Base-by-base conservation (phyloP, 2,113 vertebrate species). In the Stegostoma tigrinum region DNA sequence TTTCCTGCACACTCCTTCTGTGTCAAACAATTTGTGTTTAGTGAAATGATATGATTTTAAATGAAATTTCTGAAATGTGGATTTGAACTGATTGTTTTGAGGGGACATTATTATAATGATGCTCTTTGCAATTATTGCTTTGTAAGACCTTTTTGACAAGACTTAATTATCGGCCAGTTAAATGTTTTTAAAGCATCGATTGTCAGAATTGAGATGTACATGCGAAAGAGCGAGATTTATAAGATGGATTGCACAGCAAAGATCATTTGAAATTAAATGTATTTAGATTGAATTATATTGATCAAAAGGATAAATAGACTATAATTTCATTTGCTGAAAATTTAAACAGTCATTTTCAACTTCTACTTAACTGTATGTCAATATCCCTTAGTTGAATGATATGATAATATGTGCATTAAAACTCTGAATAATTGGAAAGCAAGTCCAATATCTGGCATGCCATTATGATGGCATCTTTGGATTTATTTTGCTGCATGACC, bases 131-230 rank as follows among this genome's bases (percentile, higher is more conserved):
- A 98, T 98, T 98, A 98, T 98, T 98, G 98, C 98, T 98, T 98
- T 97, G 98, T 97, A 97, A 98, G 98, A 97, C 97, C 98, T 97
- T 98, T 98, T 98, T 98, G 98, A 98, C 98, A 98, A 98, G 98
- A 98, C 98, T 99, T 99, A 98, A 99, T 99, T 98, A 99, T 98
- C 97, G 97, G 98, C 97, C 97, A 97, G 98, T 98, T 98, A 99
- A 98, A 99, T 98, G 98, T 98, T 99, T 99, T 98, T 98, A 98
- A 98, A 98, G 98, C 98, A 99, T 99, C 98, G 98, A 99, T 99
- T 98, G 98, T 98, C 97, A 98, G 98, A 99, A 99, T 98, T 98
- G 98, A 98, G 98, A 98, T 75, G 94, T 95, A 95, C 94, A 95
- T 95, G 94, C 98, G 98, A 97, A 97, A 97, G 96, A 70, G 97